A percentile compares a stretch with the other conserved stretches of the same genome.
These are phyloP conservation scores for Phrynocephalus vlangalii DNA, from an alignment of 2,797 vertebrate genomes.

Conservation along the genomic window DNA sequence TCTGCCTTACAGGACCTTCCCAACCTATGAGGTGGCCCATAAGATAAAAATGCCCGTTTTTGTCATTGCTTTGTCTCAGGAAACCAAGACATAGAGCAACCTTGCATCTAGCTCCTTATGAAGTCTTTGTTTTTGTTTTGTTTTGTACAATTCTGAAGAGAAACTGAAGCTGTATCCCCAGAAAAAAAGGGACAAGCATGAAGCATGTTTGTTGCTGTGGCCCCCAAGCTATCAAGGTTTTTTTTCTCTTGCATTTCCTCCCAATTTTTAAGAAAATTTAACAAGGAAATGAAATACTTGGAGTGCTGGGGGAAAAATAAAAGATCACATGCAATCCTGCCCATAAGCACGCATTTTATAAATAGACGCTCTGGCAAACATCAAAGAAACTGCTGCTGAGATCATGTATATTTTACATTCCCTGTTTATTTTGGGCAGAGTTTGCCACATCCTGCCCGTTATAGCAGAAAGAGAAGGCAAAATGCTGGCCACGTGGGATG, in stretches of 20 bases:
- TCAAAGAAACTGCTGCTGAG: slow-evolving; percentile 48
- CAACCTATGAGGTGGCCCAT: not conserved
- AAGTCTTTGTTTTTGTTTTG: not conserved
- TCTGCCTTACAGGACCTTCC: not conserved
- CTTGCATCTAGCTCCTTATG: slow-evolving; percentile 16
- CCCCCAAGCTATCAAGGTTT: slow-evolving; percentile 36
- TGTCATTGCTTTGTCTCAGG: not conserved
- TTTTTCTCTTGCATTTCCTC: not conserved
- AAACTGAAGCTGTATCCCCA: slow-evolving; percentile 24
- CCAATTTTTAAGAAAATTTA: slow-evolving; percentile 61
- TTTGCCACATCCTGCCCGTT: slow-evolving; percentile 39
- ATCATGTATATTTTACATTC: slow-evolving; percentile 56
- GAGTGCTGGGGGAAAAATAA: slow-evolving; percentile 43
- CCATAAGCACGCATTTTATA: slow-evolving; percentile 60
- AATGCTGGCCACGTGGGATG: slow-evolving; percentile 2
- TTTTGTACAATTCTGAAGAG: slow-evolving; percentile 24
- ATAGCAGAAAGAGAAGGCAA: slow-evolving; percentile 47
- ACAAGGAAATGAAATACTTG: slow-evolving; percentile 68
- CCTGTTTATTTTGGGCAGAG: slow-evolving; percentile 54
- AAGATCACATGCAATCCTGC: slow-evolving; percentile 52
- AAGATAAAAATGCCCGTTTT: not conserved
- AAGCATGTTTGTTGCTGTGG: slow-evolving; percentile 50
- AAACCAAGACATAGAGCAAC: slow-evolving; percentile 9
- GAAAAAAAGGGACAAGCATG: slow-evolving; percentile 46
- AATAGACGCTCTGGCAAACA: slow-evolving; percentile 62